Evolutionary conservation across 30 jellyfish, hydroid and myxozoan genomes (phyloP).

Genomic region (Haliclystus octoradiatus): DNA sequence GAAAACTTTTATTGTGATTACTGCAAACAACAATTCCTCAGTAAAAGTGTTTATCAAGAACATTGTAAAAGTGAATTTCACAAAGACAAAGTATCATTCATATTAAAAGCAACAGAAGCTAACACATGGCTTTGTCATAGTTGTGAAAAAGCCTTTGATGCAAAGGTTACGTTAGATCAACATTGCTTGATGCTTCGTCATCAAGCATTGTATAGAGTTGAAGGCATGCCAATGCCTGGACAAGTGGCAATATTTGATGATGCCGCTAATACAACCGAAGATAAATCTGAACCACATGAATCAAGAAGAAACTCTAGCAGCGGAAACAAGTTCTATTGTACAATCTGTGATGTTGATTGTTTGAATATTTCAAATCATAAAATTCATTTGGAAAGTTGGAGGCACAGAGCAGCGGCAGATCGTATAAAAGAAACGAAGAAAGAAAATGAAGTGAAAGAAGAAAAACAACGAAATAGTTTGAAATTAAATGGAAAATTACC

Average conservation of each 20-base stretch:
- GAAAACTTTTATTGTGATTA: slow-evolving; percentile 55
- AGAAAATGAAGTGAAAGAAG: slow-evolving; percentile 3
- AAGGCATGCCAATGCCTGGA: slow-evolving; percentile 35
- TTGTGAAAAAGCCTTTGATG: slow-evolving; percentile 49
- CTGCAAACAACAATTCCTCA: slow-evolving; percentile 69
- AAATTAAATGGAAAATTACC: not conserved
- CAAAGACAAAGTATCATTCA: slow-evolving; percentile 43
- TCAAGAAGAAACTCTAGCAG: not conserved
- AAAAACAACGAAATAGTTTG: not conserved
- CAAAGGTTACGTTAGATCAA: slow-evolving; percentile 51
- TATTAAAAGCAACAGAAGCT: slow-evolving; percentile 10
- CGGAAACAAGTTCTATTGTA: slow-evolving; percentile 21
- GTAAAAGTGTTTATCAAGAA: slow-evolving; percentile 17
- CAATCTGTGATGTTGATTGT: slow-evolving; percentile 67
- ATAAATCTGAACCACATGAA: not conserved
- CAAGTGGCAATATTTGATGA: not conserved
- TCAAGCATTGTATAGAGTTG: slow-evolving; percentile 66
- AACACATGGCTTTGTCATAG: slow-evolving; percentile 56
- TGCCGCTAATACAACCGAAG: not conserved
- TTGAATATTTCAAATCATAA: slow-evolving; percentile 33
- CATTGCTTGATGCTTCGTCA: slow-evolving; percentile 70
- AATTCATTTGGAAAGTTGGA: slow-evolving; percentile 75
- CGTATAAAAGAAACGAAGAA: slow-evolving; percentile 27
- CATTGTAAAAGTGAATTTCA: slow-evolving; percentile 80
- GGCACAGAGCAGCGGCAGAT: slow-evolving; percentile 83